phyloP scores from a whole-genome alignment of 2,113 vertebrate species.

The Orycteropus afer region DNA sequence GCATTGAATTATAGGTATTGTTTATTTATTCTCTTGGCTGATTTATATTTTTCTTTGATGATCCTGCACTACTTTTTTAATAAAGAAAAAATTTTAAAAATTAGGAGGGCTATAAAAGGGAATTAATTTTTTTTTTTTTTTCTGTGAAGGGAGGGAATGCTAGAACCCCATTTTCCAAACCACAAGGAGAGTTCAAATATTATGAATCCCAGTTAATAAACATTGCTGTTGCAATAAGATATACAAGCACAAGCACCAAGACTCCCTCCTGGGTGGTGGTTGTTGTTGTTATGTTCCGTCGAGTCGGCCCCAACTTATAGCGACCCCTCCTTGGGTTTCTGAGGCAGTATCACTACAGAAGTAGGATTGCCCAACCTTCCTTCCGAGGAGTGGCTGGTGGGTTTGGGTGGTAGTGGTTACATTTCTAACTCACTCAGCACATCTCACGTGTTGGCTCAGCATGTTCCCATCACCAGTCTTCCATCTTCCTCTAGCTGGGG shows the following conservation, averaged over 20 bases:
- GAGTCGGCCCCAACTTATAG: no score
- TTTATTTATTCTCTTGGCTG: not conserved
- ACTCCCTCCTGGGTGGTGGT: not conserved
- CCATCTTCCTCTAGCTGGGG: not conserved
- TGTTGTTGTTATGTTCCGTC: no score
- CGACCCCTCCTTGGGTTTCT: no score
- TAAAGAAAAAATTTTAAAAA: not conserved
- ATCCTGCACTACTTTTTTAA: not conserved
- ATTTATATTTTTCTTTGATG: not conserved
- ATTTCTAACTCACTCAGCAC: no score
- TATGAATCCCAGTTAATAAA: not conserved
- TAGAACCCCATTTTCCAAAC: not conserved
- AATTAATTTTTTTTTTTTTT: no score
- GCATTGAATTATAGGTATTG: not conserved
- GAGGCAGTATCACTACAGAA: no score
- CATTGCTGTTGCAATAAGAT: not conserved
- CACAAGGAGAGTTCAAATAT: not conserved
- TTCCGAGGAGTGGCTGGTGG: no score
- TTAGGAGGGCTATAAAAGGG: not conserved
- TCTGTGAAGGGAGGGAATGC: not conserved
- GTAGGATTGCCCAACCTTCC: no score
- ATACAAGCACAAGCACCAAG: not conserved
- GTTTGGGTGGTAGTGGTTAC: accelerated
- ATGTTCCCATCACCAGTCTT: not conserved
- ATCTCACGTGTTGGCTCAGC: not conserved